Conservation (phyloP, 2,797 vertebrate genomes). For the Pseudomugil tenellus region DNA sequence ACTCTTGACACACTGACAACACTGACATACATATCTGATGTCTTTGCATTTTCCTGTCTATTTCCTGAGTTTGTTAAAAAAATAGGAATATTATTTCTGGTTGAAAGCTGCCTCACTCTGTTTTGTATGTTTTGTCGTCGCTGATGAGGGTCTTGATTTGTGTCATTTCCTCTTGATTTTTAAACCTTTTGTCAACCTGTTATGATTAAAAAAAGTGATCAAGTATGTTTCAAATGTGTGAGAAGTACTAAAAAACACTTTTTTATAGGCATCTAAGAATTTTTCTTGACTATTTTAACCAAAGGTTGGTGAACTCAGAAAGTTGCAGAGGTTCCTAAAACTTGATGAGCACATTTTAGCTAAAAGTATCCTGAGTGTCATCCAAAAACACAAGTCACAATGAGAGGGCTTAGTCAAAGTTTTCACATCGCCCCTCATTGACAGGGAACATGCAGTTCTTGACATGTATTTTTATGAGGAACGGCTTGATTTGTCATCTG, state of each 20-base stretch:
- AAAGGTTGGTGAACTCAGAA: not conserved
- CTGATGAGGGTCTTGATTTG: not conserved
- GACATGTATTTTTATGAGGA: conserved; percentile 45
- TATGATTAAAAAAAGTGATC: too few relatives aligned
- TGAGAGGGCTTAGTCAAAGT: conserved; percentile 36
- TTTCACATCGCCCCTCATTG: conserved; percentile 40
- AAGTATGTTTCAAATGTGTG: too few relatives aligned
- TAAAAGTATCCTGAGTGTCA: not conserved
- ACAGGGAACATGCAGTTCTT: conserved; percentile 35
- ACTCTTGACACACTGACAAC: not conserved
- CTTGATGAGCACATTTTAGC: not conserved
- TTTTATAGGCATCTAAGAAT: not conserved
- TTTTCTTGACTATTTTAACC: not conserved
- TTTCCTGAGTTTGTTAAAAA: not conserved
- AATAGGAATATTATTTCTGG: not conserved
- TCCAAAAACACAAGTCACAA: not conserved
- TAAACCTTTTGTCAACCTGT: too few relatives aligned
- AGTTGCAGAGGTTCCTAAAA: not conserved
- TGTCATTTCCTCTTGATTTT: too few relatives aligned
- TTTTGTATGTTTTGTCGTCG: not conserved
- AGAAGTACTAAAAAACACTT: too few relatives aligned
- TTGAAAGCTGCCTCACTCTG: not conserved
- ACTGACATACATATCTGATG: not conserved
- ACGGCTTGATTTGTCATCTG: conserved; percentile 72
- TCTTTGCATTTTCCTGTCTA: not conserved